Evolutionary conservation across 30 jellyfish, hydroid and myxozoan genomes (phyloP).

Genomic region (Pelagia noctiluca): DNA sequence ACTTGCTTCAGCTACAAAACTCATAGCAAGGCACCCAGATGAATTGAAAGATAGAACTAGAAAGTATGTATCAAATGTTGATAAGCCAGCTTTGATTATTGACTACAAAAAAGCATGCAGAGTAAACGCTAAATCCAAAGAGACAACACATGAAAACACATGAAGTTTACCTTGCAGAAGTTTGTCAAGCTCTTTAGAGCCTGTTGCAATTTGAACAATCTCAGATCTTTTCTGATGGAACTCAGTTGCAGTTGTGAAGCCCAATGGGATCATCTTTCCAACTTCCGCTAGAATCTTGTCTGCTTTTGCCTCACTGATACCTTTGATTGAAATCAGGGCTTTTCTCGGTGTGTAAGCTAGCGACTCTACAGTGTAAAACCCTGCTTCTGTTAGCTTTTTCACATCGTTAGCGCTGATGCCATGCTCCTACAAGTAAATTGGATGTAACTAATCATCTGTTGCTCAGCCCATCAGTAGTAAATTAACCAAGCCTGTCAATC

Average conservation of each 20-base stretch:
- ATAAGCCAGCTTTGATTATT: too few relatives aligned
- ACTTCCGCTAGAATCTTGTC: constrained; percentile 95
- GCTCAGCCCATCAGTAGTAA: too few relatives aligned
- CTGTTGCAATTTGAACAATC: constrained; percentile 93
- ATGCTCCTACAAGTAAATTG: constrained; percentile 72
- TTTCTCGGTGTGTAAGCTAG: constrained; percentile 98
- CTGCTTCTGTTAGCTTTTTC: constrained; percentile 96
- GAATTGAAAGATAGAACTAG: too few relatives aligned
- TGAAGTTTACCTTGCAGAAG: constrained; percentile 89
- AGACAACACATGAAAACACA: too few relatives aligned
- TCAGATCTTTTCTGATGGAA: constrained; percentile 98
- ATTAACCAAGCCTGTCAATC: not conserved
- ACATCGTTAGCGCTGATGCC: constrained; percentile 97
- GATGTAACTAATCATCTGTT: too few relatives aligned
- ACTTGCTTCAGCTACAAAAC: too few relatives aligned
- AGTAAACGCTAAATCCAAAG: too few relatives aligned
- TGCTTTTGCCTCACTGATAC: constrained; percentile 99
- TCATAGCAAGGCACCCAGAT: too few relatives aligned
- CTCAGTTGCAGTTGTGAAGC: constrained; percentile 99
- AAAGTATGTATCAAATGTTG: too few relatives aligned
- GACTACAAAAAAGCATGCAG: too few relatives aligned
- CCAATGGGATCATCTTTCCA: constrained; percentile 93
- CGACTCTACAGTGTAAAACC: constrained; percentile 95
- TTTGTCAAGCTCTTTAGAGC: constrained; percentile 96
- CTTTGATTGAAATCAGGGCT: constrained; percentile 90